Evolutionary conservation across 2,113 vertebrate genomes (phyloP), one percentile per base, ranked within the genome.

Genomic region (Echinops telfairi): DNA sequence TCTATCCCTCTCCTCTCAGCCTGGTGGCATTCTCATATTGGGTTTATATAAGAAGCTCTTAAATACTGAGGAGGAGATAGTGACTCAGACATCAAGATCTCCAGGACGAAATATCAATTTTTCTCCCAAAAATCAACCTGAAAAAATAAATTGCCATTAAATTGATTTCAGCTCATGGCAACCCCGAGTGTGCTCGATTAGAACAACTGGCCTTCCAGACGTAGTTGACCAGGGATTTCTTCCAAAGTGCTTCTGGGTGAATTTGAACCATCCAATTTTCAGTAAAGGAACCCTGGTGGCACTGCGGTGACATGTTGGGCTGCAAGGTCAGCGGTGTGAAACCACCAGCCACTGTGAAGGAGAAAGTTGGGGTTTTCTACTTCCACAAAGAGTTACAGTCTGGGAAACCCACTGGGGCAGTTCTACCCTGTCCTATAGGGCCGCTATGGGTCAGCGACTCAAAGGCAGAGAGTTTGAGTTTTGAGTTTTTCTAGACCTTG

Each of bases 11-110:
- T 78, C 73, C 3, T 62, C 83, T 40, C 82, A 84, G 86, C 86
- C 29, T 83, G 33, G 3, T 40, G 14, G 33, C 66, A 36, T 66
- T 85, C 77, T 86, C 58, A 77, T 68, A 70, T 38, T 53, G 43
- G 76, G 81, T 88, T 83, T 79, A 40, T 38, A 0, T 23, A 70
- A 83, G 71, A 31, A 7, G 57, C 6, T 6, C 20, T 82, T 84
- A 36, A 89, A 89, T 83, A 78, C 60, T 83, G 92, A 79, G 71
- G 89, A 91, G 12, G 47, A 68, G 17, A 31, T 29, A 43, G 86
- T 86, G 80, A 87, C 94, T 71, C 89, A 62, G 27, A 87, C 9
- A 20, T 19, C 88, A 88, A 77, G 87, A 82, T 75, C n/a, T 88
- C 57, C 7, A 47, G 68, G 81, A 85, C 78, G 33, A 12, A 85